Evolutionary conservation across 2,113 vertebrate species (phyloP).

Genomic region (Pogonocichla stellata): DNA sequence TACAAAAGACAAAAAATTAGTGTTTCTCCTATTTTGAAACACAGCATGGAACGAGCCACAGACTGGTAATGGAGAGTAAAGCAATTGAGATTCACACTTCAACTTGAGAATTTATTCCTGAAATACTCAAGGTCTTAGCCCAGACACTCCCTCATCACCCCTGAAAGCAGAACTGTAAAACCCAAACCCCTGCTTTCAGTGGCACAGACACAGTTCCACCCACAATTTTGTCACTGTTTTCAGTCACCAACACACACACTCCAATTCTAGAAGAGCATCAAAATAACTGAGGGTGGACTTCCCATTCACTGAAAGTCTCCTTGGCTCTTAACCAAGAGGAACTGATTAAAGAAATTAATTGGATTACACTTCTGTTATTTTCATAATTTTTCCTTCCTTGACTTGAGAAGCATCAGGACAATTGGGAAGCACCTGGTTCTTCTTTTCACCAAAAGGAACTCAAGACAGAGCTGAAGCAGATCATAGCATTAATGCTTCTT

Average conservation of each 20-base stretch:
- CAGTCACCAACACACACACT: neutral
- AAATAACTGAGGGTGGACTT: neutral
- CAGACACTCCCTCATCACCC: neutral
- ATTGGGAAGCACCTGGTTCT: neutral
- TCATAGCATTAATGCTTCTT: neutral
- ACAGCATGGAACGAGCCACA: rapidly evolving
- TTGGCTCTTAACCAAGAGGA: neutral
- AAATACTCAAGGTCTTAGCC: neutral
- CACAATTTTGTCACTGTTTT: neutral
- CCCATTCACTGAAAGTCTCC: neutral
- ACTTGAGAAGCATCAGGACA: neutral
- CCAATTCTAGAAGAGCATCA: neutral
- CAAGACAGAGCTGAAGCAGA: neutral
- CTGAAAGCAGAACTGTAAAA: neutral
- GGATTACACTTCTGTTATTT: neutral
- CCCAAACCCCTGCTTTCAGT: neutral
- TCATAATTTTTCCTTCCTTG: neutral
- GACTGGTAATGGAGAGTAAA: neutral
- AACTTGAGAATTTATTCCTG: neutral
- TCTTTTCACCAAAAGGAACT: neutral
- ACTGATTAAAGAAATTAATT: neutral
- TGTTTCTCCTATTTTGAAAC: neutral
- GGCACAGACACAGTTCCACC: neutral
- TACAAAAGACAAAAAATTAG: neutral
- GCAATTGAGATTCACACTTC: neutral